These are phyloP conservation scores for Ictalurus punctatus DNA, from an alignment of 2,113 vertebrate genomes.

Conservation along the genomic window DNA sequence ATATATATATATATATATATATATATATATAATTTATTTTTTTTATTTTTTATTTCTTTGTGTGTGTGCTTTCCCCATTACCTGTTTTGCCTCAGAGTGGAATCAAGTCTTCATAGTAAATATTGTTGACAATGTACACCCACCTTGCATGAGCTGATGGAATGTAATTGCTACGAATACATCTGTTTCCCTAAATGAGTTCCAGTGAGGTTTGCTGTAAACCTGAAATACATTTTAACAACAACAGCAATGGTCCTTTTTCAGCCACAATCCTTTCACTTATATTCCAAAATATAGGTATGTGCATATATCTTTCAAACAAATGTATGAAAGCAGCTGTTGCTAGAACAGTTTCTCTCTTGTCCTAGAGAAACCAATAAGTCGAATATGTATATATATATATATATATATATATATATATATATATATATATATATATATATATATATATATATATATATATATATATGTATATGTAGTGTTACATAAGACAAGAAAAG, in stretches of 20 bases:
- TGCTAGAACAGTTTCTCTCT: background rate
- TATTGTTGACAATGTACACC: constrained; percentile 54
- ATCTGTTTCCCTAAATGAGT: constrained; percentile 57
- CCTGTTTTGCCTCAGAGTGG: constrained; percentile 30
- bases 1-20: no score
- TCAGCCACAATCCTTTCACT: constrained; percentile 55
- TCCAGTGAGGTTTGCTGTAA: constrained; percentile 65
- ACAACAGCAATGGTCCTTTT: constrained; percentile 64
- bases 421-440: no score
- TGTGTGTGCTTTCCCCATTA: background rate
- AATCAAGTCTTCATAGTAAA: constrained; percentile 42
- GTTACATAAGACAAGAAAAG: no score
- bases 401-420: no score
- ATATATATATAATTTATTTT: no score
- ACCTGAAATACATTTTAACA: constrained; percentile 68
- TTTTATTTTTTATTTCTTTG: background rate
- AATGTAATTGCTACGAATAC: constrained; percentile 68
- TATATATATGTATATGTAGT: background rate
- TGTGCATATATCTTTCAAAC: constrained; percentile 59
- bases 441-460: no score
- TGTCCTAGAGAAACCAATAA: background rate
- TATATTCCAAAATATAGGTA: constrained; percentile 54
- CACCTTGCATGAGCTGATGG: constrained; percentile 57
- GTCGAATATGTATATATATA: background rate
- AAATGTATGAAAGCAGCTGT: constrained; percentile 34